These are phyloP conservation scores for Arnoldichthys spilopterus DNA, from an alignment of 2,797 vertebrate species.

Conservation along the genomic window DNA sequence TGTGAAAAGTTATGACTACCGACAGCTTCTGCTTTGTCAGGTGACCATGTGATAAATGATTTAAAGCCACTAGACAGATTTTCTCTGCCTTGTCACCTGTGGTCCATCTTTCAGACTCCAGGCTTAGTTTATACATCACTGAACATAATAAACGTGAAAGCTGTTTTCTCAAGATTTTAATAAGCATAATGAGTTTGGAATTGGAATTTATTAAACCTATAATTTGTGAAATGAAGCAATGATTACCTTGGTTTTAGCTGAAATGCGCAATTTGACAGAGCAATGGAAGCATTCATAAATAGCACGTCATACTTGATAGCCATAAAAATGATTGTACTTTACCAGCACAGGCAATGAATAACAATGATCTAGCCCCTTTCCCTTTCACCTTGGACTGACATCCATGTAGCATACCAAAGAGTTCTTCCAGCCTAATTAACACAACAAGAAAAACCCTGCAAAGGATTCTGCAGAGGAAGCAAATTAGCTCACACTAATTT, in stretches of 20 bases:
- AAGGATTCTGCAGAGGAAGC: conserved; percentile 73
- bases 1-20: not conserved
- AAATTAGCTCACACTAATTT: conserved; percentile 77
- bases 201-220: not conserved
- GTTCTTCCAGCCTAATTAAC: conserved; percentile 70
- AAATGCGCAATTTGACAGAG: conserved; percentile 12
- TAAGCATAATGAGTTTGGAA: conserved; percentile 19
- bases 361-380: conserved; percentile 55
- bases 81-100: not conserved
- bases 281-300: conserved; percentile 39
- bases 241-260: conserved; percentile 9
- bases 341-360: conserved; percentile 52
- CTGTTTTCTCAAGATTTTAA: not conserved
- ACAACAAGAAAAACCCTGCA: conserved; percentile 66
- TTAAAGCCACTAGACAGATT: conserved; percentile 12
- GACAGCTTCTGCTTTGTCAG: conserved; percentile 9
- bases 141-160: conserved; percentile 8
- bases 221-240: conserved; percentile 32
- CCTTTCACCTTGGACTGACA: conserved; percentile 48
- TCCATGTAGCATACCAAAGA: conserved; percentile 64
- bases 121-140: conserved; percentile 10
- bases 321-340: conserved; percentile 46
- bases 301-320: conserved; percentile 58
- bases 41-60: conserved; percentile 23
- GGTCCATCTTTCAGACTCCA: conserved; percentile 12